Percentiles rank a stretch among this genome's conserved stretches.
Conservation (phyloP, 1,140 invertebrate species). For the Aradophagus sp. region DNA sequence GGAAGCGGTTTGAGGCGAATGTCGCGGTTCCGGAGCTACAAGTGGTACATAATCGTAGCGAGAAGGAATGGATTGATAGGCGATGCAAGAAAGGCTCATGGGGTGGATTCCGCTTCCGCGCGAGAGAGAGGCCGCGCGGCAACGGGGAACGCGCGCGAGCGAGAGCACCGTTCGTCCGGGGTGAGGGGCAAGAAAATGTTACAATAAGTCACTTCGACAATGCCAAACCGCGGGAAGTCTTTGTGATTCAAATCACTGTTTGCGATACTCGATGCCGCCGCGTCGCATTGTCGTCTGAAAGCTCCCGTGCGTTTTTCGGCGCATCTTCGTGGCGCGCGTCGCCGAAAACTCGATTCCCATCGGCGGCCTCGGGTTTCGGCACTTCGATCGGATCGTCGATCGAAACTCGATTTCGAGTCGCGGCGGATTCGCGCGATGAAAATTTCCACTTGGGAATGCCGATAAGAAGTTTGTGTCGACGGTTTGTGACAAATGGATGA, state of each 20-base stretch:
- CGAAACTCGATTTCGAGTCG: no score
- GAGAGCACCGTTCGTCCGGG: conserved; percentile 6
- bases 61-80: conserved; percentile 69
- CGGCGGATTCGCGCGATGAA: no score
- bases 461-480: no score
- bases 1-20: conserved; percentile 54
- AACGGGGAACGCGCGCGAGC: neutral
- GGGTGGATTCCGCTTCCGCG: conserved; percentile 39
- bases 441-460: no score
- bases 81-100: conserved; percentile 48
- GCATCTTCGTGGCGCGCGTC: neutral
- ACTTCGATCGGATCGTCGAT: no score
- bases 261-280: conserved; percentile 68
- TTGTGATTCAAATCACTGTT: conserved; percentile 73
- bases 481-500: no score
- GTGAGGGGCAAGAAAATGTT: conserved; percentile 48
- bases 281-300: conserved; percentile 60
- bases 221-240: conserved; percentile 68
- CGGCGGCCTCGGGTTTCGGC: conserved; percentile 5
- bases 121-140: conserved; percentile 32
- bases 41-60: conserved; percentile 68
- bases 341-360: neutral
- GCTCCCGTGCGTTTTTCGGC: conserved; percentile 12
- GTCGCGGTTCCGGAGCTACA: conserved; percentile 61
- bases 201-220: conserved; percentile 68